phyloP scores from a whole-genome alignment of 1,140 invertebrate species.

The Dendrolimus kikuchii region DNA sequence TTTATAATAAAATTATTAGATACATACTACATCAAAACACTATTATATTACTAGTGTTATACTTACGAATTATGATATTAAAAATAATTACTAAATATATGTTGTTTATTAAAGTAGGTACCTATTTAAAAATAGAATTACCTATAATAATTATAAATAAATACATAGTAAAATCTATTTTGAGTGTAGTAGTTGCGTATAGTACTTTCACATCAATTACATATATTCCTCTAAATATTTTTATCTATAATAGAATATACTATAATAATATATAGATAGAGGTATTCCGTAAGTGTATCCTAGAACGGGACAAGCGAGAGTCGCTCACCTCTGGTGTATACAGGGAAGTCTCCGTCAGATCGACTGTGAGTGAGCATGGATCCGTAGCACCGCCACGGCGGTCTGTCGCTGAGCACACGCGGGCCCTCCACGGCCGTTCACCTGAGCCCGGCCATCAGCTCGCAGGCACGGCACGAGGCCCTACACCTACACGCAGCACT shows the following conservation, averaged over 20 bases:
- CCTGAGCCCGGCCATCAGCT: constrained; percentile 46
- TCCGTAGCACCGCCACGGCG: constrained; percentile 73
- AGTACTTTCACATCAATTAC: neutral
- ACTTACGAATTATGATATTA: too few relatives aligned
- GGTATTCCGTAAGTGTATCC: too few relatives aligned
- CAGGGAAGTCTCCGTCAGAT: constrained; percentile 86
- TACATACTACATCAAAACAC: too few relatives aligned
- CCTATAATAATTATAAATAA: too few relatives aligned
- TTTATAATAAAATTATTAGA: too few relatives aligned
- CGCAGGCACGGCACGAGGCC: constrained; percentile 40
- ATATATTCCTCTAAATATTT: too few relatives aligned
- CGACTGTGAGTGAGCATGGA: constrained; percentile 85
- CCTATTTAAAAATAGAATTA: too few relatives aligned
- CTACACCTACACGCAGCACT: constrained; percentile 32
- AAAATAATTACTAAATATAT: too few relatives aligned
- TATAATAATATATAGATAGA: too few relatives aligned
- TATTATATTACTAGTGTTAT: too few relatives aligned
- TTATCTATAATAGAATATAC: too few relatives aligned
- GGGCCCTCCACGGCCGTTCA: constrained; percentile 66
- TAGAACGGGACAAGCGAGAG: neutral
- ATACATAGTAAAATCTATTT: neutral
- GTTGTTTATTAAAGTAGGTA: too few relatives aligned
- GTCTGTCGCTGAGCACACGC: constrained; percentile 52
- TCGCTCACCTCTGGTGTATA: constrained; percentile 75
- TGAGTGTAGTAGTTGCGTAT: neutral